A percentile compares a stretch with the other conserved stretches of the same genome.
These are phyloP conservation scores for Manis javanica DNA, from an alignment of 2,797 vertebrate genomes.

Conservation along the genomic window DNA sequence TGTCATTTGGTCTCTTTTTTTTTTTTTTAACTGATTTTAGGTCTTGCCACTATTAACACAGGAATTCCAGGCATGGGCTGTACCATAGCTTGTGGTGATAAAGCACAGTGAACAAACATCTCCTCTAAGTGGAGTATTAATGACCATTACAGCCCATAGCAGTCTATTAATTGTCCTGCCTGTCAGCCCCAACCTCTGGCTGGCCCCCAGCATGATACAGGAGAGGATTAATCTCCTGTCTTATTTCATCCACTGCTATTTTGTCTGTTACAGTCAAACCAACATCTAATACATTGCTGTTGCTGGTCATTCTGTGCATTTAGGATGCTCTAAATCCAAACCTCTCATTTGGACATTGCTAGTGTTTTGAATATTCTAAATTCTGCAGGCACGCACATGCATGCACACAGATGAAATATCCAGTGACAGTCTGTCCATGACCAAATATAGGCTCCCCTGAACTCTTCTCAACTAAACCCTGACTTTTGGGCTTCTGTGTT, in stretches of 20 bases:
- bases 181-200: background rate
- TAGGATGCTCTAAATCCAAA: background rate
- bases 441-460: background rate
- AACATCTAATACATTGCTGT: background rate
- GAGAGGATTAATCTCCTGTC: background rate
- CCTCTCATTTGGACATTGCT: background rate
- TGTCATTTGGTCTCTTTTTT: background rate
- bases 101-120: background rate
- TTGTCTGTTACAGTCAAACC: background rate
- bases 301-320: background rate
- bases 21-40: background rate
- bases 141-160: background rate
- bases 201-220: background rate
- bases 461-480: background rate
- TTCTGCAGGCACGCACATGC: background rate
- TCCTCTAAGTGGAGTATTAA: slow-evolving; percentile 11
- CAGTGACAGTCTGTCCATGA: background rate
- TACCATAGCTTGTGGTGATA: background rate
- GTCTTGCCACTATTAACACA: background rate
- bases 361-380: background rate
- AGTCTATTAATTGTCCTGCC: background rate
- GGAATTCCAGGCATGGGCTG: background rate
- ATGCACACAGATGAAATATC: background rate
- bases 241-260: slow-evolving; percentile 34
- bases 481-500: background rate